These are phyloP conservation scores for Silurus meridionalis DNA, from an alignment of 2,113 vertebrate genomes.

Conservation along the genomic window DNA sequence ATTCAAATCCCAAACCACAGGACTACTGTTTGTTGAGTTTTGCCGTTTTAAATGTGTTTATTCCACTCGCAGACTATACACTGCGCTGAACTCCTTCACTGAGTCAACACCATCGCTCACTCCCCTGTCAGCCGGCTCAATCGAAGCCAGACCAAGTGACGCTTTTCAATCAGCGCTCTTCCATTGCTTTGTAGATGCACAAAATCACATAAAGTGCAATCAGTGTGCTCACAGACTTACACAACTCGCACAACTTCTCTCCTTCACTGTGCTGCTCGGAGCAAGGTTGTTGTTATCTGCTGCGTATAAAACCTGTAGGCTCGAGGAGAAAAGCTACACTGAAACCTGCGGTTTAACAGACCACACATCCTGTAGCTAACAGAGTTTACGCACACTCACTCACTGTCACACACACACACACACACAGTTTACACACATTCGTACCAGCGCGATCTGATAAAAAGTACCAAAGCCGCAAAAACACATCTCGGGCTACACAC, in stretches of 20 bases:
- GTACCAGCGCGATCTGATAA: conserved; percentile 46
- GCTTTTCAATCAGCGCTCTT: background rate
- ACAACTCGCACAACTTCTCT: background rate
- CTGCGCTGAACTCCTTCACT: conserved; percentile 19
- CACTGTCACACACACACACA: conserved; percentile 26
- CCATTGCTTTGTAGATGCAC: background rate
- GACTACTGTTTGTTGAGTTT: conserved; percentile 36
- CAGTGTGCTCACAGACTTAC: background rate
- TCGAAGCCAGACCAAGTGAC: conserved; percentile 9
- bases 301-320: conserved; percentile 21
- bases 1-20: conserved; percentile 32
- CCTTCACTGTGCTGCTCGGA: background rate
- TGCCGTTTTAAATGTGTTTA: conserved; percentile 34
- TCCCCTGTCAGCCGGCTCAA: conserved; percentile 2
- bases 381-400: conserved; percentile 41
- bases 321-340: conserved; percentile 31
- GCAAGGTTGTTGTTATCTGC: background rate
- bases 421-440: background rate
- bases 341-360: conserved; percentile 66
- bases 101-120: conserved; percentile 27
- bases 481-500: conserved; percentile 60
- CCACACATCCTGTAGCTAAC: conserved; percentile 65
- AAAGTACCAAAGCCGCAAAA: conserved; percentile 51
- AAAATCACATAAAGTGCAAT: conserved; percentile 6
- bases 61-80: conserved; percentile 38